Evolutionary conservation across 2,888 invertebrate species (phyloP).

Genomic region (Ypsolopha sequella): DNA sequence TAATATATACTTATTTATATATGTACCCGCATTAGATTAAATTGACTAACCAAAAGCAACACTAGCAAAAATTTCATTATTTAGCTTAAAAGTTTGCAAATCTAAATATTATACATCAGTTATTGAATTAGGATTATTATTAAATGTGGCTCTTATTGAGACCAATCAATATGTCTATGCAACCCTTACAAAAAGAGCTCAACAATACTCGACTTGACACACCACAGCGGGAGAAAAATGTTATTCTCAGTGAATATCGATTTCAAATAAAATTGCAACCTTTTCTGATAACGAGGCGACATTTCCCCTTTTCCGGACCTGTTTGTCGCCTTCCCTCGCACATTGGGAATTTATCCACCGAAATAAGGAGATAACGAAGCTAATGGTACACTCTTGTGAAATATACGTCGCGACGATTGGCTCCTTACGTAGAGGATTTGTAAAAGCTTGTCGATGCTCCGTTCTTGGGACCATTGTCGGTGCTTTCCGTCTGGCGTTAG

Average conservation of each 20-base stretch:
- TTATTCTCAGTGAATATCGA: slow-evolving; percentile 62
- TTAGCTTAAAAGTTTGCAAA: no score
- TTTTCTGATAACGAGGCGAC: slow-evolving; percentile 70
- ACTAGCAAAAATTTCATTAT: no score
- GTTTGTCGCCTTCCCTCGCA: slow-evolving; percentile 48
- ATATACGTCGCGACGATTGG: slow-evolving; percentile 37
- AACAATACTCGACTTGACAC: slow-evolving; percentile 15
- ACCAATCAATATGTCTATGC: no score
- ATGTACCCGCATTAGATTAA: no score
- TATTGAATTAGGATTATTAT: no score
- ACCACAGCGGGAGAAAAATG: slow-evolving; percentile 30
- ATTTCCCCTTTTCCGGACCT: slow-evolving; percentile 58
- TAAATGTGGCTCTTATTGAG: no score
- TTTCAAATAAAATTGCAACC: slow-evolving; percentile 71
- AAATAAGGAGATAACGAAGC: slow-evolving; percentile 68
- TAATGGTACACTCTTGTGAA: slow-evolving; percentile 35
- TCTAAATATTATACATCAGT: no score
- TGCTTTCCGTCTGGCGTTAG: not conserved
- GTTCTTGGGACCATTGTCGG: no score
- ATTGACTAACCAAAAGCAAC: no score
- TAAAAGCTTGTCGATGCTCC: no score
- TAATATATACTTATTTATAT: no score
- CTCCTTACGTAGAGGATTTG: not conserved
- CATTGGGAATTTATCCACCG: slow-evolving; percentile 64
- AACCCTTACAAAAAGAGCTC: slow-evolving; percentile 15